Evolutionary conservation across 1,140 invertebrate genomes (phyloP).

Genomic region (Sycophaga agraensis): DNA sequence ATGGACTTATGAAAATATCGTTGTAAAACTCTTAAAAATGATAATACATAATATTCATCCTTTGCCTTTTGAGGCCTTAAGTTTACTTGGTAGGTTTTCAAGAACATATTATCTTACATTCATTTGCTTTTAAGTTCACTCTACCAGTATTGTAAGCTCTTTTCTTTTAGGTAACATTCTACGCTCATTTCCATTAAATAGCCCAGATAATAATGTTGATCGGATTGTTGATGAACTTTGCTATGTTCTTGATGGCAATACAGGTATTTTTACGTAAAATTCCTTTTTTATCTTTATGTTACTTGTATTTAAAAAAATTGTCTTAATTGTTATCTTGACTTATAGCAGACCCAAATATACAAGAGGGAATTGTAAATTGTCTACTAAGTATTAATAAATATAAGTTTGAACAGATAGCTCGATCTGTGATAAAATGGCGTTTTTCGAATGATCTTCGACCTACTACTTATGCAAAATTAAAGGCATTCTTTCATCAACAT

Average conservation of each 20-base stretch:
- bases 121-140: slow-evolving; percentile 4
- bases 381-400: slow-evolving; percentile 41
- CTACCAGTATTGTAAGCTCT: slow-evolving; percentile 9
- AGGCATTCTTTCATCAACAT: slow-evolving; percentile 33
- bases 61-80: slow-evolving; percentile 38
- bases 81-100: slow-evolving; percentile 41
- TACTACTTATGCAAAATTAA: slow-evolving; percentile 34
- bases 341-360: slow-evolving; percentile 40
- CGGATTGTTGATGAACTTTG: slow-evolving; percentile 42
- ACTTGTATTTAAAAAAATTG: not conserved
- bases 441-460: slow-evolving; percentile 33
- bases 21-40: slow-evolving; percentile 42
- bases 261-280: slow-evolving; percentile 40
- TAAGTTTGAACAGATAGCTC: slow-evolving; percentile 33
- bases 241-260: slow-evolving; percentile 35
- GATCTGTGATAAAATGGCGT: slow-evolving; percentile 40
- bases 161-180: slow-evolving; percentile 42
- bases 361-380: slow-evolving; percentile 46
- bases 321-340: not conserved
- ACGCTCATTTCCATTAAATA: slow-evolving; percentile 37
- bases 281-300: not conserved
- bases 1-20: slow-evolving; percentile 45
- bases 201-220: slow-evolving; percentile 32
- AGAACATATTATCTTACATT: not conserved
- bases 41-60: slow-evolving; percentile 40